Evolutionary conservation across 2,888 invertebrate species (phyloP), one percentile per base, ranked within the genome.

Genomic region (Odontomyia ornata): DNA sequence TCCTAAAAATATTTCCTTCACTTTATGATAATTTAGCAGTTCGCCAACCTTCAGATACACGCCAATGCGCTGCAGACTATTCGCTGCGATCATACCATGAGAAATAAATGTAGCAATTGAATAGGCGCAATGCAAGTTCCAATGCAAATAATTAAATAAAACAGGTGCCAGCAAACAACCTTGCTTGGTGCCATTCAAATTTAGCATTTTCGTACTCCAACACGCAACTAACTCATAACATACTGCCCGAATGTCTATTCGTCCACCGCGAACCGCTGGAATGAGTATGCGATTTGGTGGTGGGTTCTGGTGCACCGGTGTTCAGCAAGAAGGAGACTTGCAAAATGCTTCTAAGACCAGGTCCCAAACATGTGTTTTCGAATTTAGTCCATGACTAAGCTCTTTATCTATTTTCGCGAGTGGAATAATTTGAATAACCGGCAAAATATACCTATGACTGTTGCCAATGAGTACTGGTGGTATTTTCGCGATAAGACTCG

Each of bases 101-200:
- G 36, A 36, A 36, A 36, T 36, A 36, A 36, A 36, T 36, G 3
- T 9, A 52, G n/a, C 52, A 52, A n/a, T 52, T 18, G 52, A 52
- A 52, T 15, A 52, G 15, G 3, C n/a, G 52, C 15, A 13, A 18
- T 9, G 4, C 13, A 18, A 13, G 52, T 52, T 52, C 13, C 52
- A 52, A 9, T 9, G 18, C 52, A 64, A 60, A n/a, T 52, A 52
- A 52, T 18, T 52, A 9, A 36, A 64, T 5, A 64, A 28, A 64
- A 64, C 47, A 25, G 71, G 71, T 71, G 71, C 15, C 30, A 52
- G 47, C 47, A 7, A 71, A n/a, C 71, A 71, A 47, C 71, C 71
- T 71, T 71, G 71, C 71, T 15, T 25, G 27, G n/a, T 71, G 27
- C 47, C 71, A 71, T 71, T 71, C 71, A 47, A 71, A 71, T 28